A percentile compares a stretch with the other conserved stretches of the same genome.
Conservation (phyloP, 2,888 invertebrate species). For the Mystacides longicornis region DNA sequence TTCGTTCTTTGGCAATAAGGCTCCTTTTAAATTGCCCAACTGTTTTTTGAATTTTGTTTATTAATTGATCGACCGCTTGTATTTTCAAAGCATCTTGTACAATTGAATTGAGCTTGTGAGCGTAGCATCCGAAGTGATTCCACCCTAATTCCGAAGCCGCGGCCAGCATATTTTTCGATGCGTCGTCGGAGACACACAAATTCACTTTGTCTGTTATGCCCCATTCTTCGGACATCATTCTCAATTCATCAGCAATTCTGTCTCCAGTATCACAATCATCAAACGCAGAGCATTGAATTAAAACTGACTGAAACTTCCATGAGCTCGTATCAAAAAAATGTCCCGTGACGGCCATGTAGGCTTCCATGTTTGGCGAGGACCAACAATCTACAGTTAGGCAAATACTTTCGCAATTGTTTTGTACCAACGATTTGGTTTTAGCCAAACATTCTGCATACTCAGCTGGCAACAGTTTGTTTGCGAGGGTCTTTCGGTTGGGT, state of each 20-base stretch:
- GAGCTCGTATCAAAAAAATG: not conserved
- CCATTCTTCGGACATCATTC: not conserved
- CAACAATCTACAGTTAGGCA: not conserved
- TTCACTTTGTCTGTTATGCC: not conserved
- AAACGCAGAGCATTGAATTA: not conserved
- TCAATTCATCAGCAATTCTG: not conserved
- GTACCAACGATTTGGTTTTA: not conserved
- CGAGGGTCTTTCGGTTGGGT: not conserved
- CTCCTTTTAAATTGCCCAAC: not conserved
- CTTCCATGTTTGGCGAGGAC: not conserved
- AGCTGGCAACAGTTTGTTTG: not conserved
- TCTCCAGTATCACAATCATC: not conserved
- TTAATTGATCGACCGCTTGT: not conserved
- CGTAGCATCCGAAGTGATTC: not conserved
- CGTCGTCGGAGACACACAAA: not conserved
- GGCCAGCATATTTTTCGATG: not conserved
- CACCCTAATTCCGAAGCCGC: not conserved
- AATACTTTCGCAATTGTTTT: not conserved
- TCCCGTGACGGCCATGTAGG: conserved; percentile 1
- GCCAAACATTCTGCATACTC: not conserved
- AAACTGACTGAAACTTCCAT: not conserved
- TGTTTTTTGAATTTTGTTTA: not conserved
- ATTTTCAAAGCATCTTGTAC: not conserved
- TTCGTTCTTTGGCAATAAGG: not conserved
- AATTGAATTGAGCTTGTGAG: not conserved